Evolutionary conservation across 2,888 invertebrate genomes (phyloP), one percentile per base, ranked within the genome.

Genomic region (Pycnomerus fuliginosus): DNA sequence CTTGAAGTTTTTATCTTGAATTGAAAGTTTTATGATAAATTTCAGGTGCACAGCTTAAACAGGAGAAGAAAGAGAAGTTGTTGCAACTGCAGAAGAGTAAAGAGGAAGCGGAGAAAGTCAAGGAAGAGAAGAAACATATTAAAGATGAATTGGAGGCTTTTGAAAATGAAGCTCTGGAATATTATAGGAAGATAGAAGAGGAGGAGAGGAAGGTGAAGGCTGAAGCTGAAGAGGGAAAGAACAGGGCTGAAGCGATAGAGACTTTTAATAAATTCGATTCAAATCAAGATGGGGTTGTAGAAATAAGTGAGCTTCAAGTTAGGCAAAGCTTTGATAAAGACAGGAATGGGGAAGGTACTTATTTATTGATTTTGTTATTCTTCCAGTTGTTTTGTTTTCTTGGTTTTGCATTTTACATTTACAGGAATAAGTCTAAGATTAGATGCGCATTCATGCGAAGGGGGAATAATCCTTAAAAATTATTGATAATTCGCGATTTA

Each of bases 281-380:
- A 1, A 88, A 98, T 74, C 74, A 77, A 50, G 90, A 94, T 76
- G 85, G 83, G 30, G 78, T 84, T 25, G 68, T 95, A 22, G 80
- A 83, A 48, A 62, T 83, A 29, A 73, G 76, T 40, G 90, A 87
- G 74, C 67, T 90, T 3, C 83, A 85, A 72, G 77, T 80, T 1
- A 82, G 84, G 44, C 76, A 79, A 60, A 83, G 82, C 29, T 91
- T 98, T 74, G 98, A 98, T 74, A 85, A 84, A 57, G 87, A 98
- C 72, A 83, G 83, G 47, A 87, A 96, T 76, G 96, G 95, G 4
- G 80, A 80, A 59, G 69, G 70, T 69, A 56, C 44, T 27, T 23
- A 10, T 30, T 43, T 5, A 29, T 37, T 3, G 7, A 16, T 39
- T 12, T 31, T 17, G 7, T 2, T 7, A 23, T 30, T 29, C 3